These are phyloP conservation scores for Periophthalmus magnuspinnatus DNA, from an alignment of 2,797 vertebrate species.

Conservation along the genomic window DNA sequence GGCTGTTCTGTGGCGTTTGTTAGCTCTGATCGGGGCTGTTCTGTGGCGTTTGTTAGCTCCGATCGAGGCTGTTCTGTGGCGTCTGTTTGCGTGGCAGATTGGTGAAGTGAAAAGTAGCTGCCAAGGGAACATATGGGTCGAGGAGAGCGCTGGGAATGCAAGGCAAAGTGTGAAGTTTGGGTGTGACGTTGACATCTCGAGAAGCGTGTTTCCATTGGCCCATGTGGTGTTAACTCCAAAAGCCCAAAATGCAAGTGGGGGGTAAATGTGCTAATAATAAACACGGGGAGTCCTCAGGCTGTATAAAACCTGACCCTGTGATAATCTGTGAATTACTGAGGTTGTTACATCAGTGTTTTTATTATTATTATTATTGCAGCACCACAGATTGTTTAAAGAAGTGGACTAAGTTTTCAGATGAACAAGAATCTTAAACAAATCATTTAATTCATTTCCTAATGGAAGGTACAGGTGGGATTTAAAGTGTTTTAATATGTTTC, in stretches of 20 bases:
- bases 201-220: conserved; percentile 1
- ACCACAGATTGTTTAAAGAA: too few species aligned
- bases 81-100: background rate
- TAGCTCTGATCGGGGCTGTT: too few species aligned
- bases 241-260: conserved; percentile 26
- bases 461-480: too few species aligned
- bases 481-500: too few species aligned
- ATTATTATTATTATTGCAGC: too few species aligned
- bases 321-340: background rate
- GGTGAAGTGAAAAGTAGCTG: background rate
- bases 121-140: conserved; percentile 13
- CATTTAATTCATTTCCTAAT: too few species aligned
- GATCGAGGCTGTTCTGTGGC: too few species aligned
- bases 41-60: too few species aligned
- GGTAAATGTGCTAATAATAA: background rate
- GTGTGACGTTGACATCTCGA: conserved; percentile 1
- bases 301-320: background rate
- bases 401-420: too few species aligned
- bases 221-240: conserved; percentile 10
- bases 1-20: background rate
- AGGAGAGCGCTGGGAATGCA: background rate
- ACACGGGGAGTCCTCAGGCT: background rate
- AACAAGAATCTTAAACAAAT: too few species aligned
- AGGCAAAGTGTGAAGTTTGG: conserved; percentile 3
- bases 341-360: background rate